Conservation (phyloP, 2,888 invertebrate species). For the Tromatobia lineatoria region DNA sequence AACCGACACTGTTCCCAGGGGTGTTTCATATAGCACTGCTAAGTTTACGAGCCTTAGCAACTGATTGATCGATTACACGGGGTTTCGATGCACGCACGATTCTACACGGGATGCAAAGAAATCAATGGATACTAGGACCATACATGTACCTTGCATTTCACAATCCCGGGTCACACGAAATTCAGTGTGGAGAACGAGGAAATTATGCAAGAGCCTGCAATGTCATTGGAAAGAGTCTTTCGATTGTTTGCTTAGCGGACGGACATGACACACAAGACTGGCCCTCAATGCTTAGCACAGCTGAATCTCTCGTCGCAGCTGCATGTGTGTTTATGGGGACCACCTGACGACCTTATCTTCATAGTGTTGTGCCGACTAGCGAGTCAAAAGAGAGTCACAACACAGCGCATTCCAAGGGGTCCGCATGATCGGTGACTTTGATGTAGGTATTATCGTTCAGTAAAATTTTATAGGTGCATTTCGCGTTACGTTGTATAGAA, state of each 20-base stretch:
- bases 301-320: conserved; percentile 42
- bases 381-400: conserved; percentile 54
- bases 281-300: conserved; percentile 7
- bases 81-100: conserved; percentile 7
- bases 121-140: conserved; percentile 5
- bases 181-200: conserved; percentile 14
- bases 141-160: conserved; percentile 13
- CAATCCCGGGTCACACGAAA: conserved; percentile 26
- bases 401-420: conserved; percentile 63
- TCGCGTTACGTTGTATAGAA: not conserved
- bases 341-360: conserved; percentile 1
- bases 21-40: conserved; percentile 26
- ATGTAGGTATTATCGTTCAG: conserved; percentile 4
- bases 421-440: conserved; percentile 33
- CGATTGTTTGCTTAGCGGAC: conserved; percentile 29
- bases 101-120: conserved; percentile 6
- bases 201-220: conserved; percentile 11
- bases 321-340: conserved; percentile 6
- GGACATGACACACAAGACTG: conserved; percentile 22
- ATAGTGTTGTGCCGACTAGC: conserved; percentile 1
- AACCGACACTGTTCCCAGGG: not conserved
- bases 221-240: conserved; percentile 16
- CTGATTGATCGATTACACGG: conserved; percentile 23
- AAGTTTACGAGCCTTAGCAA: conserved; percentile 22
- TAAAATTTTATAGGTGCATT: not conserved